These are phyloP conservation scores for Omphaloscelis lunosa DNA, from an alignment of 2,888 invertebrate genomes.

Conservation along the genomic window DNA sequence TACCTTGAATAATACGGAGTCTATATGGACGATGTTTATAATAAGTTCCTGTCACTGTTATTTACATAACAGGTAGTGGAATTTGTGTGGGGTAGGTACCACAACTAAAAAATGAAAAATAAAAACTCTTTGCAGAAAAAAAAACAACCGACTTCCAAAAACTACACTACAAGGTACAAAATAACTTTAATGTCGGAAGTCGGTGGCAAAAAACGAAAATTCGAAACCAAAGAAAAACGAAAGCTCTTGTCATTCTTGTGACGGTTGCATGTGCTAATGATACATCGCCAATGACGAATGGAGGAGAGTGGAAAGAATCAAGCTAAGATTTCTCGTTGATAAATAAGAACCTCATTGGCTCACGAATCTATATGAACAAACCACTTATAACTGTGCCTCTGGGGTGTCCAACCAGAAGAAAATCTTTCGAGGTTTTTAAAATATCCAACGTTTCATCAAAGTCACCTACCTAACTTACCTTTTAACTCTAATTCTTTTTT, in stretches of 20 bases:
- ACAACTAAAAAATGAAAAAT: too few species aligned
- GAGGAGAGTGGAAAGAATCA: not conserved
- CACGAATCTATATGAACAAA: not conserved
- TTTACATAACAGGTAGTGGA: too few species aligned
- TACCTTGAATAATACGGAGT: too few species aligned
- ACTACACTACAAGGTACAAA: too few species aligned
- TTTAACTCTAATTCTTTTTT: conserved; percentile 1
- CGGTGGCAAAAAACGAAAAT: too few species aligned
- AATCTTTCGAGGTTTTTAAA: not conserved
- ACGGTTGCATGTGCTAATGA: not conserved
- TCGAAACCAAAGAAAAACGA: not conserved
- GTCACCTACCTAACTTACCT: not conserved
- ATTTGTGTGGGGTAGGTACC: too few species aligned
- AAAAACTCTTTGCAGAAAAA: too few species aligned
- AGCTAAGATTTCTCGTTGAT: not conserved
- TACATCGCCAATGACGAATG: not conserved
- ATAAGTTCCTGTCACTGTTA: too few species aligned
- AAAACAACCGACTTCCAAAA: too few species aligned
- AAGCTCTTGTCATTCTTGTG: not conserved
- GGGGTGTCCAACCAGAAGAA: not conserved
- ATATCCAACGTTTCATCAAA: not conserved
- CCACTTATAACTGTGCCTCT: not conserved
- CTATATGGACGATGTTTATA: too few species aligned
- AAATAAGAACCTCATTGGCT: not conserved
- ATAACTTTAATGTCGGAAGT: too few species aligned